Percentiles rank a stretch among this genome's conserved stretches.
Conservation (phyloP, 2,888 invertebrate species). For the Dicranocentrus wangi region DNA sequence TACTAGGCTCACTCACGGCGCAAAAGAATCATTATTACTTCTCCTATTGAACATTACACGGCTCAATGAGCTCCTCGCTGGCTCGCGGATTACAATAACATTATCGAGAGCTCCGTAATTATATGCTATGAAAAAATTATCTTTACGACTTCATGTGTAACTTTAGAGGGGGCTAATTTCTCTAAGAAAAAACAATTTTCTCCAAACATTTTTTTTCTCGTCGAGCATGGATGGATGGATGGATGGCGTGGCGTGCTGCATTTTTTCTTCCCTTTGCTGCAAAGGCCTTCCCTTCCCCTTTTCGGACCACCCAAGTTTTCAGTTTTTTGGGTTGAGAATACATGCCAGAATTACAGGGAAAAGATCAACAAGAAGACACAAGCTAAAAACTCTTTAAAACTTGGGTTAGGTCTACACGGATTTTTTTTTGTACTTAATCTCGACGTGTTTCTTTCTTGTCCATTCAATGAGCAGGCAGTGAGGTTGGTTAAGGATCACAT, state of each 20-base stretch:
- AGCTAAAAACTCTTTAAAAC: too few species aligned
- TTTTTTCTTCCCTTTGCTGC: conserved; percentile 34
- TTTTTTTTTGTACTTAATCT: too few species aligned
- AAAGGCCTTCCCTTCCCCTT: conserved; percentile 28
- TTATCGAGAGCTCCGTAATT: conserved; percentile 50
- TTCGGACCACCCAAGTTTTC: conserved; percentile 59
- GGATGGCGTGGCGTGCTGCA: conserved; percentile 44
- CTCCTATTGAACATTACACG: conserved; percentile 33
- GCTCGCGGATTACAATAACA: too few species aligned
- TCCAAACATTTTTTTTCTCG: conserved; percentile 28
- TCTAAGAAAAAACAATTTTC: conserved; percentile 37
- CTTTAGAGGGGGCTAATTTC: conserved; percentile 20
- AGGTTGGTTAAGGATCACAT: conserved; percentile 21
- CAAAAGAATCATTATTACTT: too few species aligned
- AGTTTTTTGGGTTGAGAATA: conserved; percentile 29
- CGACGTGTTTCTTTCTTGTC: too few species aligned
- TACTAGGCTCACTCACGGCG: too few species aligned
- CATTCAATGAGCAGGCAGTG: conserved; percentile 4
- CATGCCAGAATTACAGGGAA: too few species aligned
- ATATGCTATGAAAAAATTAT: conserved; percentile 54
- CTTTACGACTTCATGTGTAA: too few species aligned
- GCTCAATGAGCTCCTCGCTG: conserved; percentile 15
- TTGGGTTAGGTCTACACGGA: conserved; percentile 34
- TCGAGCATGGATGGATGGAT: too few species aligned
- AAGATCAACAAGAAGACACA: conserved; percentile 36